Evolutionary conservation across 2,888 invertebrate species (phyloP).

Genomic region (Anoncus sp.): DNA sequence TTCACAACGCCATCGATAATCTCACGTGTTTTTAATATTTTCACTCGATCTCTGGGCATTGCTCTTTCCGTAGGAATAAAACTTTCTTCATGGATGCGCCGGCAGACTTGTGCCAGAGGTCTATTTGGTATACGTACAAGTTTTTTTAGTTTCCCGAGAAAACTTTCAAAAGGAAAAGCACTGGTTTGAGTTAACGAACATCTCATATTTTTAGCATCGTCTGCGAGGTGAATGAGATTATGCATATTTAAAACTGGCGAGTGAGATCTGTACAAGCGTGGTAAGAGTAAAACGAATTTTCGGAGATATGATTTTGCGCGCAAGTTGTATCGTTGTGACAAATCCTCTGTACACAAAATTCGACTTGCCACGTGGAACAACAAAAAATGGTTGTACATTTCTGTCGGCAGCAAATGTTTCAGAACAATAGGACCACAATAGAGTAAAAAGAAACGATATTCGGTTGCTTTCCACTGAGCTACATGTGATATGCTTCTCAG

Average conservation of each 20-base stretch:
- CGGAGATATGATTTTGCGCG: conserved; percentile 41
- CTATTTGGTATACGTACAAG: conserved; percentile 54
- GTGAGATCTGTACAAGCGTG: conserved; percentile 13
- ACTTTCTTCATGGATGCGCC: conserved; percentile 51
- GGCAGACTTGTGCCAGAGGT: conserved; percentile 61
- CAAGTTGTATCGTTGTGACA: background rate
- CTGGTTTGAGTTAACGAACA: conserved; percentile 42
- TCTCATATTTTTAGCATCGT: conserved; percentile 56
- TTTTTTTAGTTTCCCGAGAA: conserved; percentile 59
- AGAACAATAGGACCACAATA: conserved; percentile 69
- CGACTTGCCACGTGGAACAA: conserved; percentile 59
- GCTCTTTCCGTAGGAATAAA: conserved; percentile 5
- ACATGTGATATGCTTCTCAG: conserved; percentile 50
- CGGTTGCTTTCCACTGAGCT: conserved; percentile 67
- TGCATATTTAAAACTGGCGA: conserved; percentile 73
- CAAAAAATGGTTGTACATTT: conserved; percentile 68
- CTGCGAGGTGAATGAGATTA: conserved; percentile 62
- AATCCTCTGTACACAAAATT: conserved; percentile 33
- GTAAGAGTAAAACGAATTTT: conserved; percentile 27
- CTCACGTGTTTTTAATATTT: conserved; percentile 14
- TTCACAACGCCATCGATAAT: background rate
- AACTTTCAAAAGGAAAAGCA: conserved; percentile 62
- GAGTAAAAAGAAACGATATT: conserved; percentile 66
- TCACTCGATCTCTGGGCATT: background rate
- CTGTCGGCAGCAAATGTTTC: conserved; percentile 46